Evolutionary conservation across 1,140 invertebrate genomes (phyloP).

Genomic region (Heliconius hermathena): DNA sequence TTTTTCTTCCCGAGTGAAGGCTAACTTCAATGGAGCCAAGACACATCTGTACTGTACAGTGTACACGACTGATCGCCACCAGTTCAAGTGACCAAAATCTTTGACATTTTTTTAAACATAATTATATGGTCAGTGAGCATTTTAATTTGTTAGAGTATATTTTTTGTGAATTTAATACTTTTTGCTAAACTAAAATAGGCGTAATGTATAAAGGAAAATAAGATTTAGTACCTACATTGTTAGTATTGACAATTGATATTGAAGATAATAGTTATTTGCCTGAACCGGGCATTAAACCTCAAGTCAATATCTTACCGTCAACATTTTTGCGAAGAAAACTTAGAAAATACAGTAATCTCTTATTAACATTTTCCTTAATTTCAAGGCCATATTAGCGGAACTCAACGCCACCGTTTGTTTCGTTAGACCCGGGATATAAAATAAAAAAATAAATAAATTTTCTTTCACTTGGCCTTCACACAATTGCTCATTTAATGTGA

Average conservation of each 20-base stretch:
- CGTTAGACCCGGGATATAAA: too few species aligned
- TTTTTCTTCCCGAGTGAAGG: too few species aligned
- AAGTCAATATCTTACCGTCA: neutral
- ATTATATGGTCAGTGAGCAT: conserved; percentile 7
- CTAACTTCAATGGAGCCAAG: too few species aligned
- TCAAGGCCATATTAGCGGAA: too few species aligned
- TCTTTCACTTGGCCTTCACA: too few species aligned
- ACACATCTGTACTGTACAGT: neutral
- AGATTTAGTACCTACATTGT: neutral
- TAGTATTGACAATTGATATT: neutral
- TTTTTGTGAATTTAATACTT: neutral
- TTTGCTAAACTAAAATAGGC: neutral
- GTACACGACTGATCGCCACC: neutral
- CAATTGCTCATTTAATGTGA: too few species aligned
- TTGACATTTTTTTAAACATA: neutral
- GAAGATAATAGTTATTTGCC: neutral
- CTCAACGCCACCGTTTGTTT: too few species aligned
- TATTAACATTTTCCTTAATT: too few species aligned
- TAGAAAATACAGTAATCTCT: too few species aligned
- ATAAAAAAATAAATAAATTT: too few species aligned
- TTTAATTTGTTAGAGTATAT: neutral
- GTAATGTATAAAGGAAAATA: neutral
- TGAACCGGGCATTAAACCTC: neutral
- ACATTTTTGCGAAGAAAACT: too few species aligned
- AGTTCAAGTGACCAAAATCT: neutral